phyloP scores from a whole-genome alignment of 2,888 invertebrate genomes.

The Drosophila acutilabella region DNA sequence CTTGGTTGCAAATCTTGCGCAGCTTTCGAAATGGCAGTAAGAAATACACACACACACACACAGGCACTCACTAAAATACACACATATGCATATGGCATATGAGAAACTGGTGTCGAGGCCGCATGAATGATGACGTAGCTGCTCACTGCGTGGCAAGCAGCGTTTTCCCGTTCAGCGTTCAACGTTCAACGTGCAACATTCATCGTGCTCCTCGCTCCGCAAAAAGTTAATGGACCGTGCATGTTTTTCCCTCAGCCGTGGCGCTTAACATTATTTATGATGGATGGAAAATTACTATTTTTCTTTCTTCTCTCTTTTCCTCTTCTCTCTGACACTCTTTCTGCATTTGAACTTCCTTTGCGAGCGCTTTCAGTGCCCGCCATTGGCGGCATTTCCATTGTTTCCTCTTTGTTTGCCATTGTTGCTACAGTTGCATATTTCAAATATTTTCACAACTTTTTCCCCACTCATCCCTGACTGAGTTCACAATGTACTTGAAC shows the following conservation, averaged over 20 bases:
- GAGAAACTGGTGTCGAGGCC: constrained; percentile 58
- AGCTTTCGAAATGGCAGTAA: constrained; percentile 61
- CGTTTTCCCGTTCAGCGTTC: constrained; percentile 16
- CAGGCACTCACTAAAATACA: not conserved
- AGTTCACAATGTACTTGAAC: constrained; percentile 8
- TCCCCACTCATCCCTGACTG: constrained; percentile 13
- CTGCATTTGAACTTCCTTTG: constrained; percentile 60
- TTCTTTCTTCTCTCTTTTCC: constrained; percentile 19
- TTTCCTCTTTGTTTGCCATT: constrained; percentile 27
- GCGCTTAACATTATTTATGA: constrained; percentile 85
- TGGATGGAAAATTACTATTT: constrained; percentile 79
- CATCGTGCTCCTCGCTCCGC: constrained; percentile 42
- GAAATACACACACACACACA: constrained; percentile 14
- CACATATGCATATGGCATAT: constrained; percentile 6
- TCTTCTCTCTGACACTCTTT: constrained; percentile 15
- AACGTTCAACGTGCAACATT: not conserved
- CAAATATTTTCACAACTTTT: constrained; percentile 60
- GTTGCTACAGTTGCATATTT: constrained; percentile 60
- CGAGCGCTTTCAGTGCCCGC: constrained; percentile 30
- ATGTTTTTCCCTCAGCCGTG: constrained; percentile 85
- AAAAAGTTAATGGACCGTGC: constrained; percentile 85
- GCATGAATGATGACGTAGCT: constrained; percentile 44
- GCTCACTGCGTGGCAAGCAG: constrained; percentile 32
- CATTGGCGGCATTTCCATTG: constrained; percentile 40
- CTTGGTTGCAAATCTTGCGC: constrained; percentile 35